Percentiles rank a stretch among this genome's conserved stretches.
Conservation (phyloP, 2,888 invertebrate species). For the Drosophila hamatofila region DNA sequence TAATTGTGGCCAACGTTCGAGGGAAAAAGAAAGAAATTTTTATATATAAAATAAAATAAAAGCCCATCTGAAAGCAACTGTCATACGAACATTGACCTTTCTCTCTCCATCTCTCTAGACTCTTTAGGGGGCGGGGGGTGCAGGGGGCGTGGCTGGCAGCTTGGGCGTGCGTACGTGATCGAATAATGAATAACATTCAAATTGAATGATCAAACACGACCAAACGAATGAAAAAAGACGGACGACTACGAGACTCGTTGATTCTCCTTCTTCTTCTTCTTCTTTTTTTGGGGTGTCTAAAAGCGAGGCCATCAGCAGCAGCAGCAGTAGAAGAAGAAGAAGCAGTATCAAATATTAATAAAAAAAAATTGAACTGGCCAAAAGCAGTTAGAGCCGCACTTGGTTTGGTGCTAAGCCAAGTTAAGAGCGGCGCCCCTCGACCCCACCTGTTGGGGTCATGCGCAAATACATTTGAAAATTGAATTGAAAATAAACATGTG, state of each 20-base stretch:
- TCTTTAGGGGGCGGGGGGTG: neutral
- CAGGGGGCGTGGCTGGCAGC: conserved; percentile 34
- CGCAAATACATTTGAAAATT: conserved; percentile 34
- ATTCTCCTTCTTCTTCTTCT: conserved; percentile 9
- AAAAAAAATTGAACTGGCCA: conserved; percentile 55
- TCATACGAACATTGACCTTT: conserved; percentile 75
- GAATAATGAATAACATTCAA: conserved; percentile 82
- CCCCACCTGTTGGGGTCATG: conserved; percentile 62
- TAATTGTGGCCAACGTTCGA: conserved; percentile 60
- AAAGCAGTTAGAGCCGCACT: conserved; percentile 56
- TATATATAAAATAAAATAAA: conserved; percentile 2
- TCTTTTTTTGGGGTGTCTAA: conserved; percentile 69
- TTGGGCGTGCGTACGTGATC: conserved; percentile 75
- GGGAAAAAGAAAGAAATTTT: neutral
- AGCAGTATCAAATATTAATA: conserved; percentile 8
- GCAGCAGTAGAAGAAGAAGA: conserved; percentile 14
- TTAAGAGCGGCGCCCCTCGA: neutral
- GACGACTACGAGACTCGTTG: conserved; percentile 32
- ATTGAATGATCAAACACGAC: conserved; percentile 80
- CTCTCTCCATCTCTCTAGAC: neutral
- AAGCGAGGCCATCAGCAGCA: conserved; percentile 61
- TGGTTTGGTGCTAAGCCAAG: conserved; percentile 17
- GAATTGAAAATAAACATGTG: no score
- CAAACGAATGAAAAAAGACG: conserved; percentile 18
- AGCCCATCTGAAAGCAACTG: conserved; percentile 50